Evolutionary conservation across 2,797 vertebrate species (phyloP).

Genomic region (Pseudomugil gertrudae): DNA sequence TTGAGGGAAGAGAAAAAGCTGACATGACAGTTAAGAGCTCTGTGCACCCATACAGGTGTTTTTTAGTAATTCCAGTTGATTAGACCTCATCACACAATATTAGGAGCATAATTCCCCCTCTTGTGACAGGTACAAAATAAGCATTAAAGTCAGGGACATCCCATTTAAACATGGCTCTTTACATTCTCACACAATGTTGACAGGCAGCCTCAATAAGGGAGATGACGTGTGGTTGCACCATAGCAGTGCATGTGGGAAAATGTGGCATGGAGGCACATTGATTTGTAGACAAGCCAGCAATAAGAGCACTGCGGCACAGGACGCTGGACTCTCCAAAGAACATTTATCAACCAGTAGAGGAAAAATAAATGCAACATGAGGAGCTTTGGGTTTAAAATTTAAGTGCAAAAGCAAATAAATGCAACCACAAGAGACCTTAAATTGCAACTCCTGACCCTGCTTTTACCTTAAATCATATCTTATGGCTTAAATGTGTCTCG

Average conservation of each 20-base stretch:
- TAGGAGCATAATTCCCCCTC: not conserved
- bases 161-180: constrained; percentile 6
- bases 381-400: constrained; percentile 41
- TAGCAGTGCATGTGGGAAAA: constrained; percentile 54
- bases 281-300: constrained; percentile 49
- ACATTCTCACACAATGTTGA: constrained; percentile 20
- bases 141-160: constrained; percentile 1
- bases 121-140: constrained; percentile 3
- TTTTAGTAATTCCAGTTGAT: constrained; percentile 31
- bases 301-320: constrained; percentile 52
- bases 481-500: constrained; percentile 76
- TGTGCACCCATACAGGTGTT: constrained; percentile 43
- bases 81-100: constrained; percentile 31
- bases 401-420: constrained; percentile 36
- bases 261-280: constrained; percentile 65
- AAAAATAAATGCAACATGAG: constrained; percentile 13
- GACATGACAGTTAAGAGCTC: constrained; percentile 49
- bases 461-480: constrained; percentile 50
- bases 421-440: constrained; percentile 23
- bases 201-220: constrained; percentile 24
- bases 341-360: constrained; percentile 5
- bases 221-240: constrained; percentile 30
- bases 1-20: constrained; percentile 27
- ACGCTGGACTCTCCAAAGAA: constrained; percentile 41
- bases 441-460: constrained; percentile 45